These are phyloP conservation scores for Archilochus colubris DNA, from an alignment of 2,113 vertebrate genomes.

Conservation along the genomic window DNA sequence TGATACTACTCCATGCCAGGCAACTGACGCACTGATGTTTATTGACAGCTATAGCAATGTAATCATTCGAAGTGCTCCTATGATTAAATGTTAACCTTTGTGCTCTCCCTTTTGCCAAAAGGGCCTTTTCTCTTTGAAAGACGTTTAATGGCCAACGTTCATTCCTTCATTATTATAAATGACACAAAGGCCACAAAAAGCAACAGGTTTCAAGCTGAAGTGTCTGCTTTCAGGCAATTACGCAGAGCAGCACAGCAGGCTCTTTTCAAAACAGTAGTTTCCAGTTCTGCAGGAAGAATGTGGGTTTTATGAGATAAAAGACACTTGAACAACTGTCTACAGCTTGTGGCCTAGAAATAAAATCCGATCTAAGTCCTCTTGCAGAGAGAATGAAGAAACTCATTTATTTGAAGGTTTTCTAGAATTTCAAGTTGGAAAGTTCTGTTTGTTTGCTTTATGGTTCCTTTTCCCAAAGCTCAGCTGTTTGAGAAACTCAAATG, in stretches of 20 bases:
- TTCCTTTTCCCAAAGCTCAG: constrained; percentile 10
- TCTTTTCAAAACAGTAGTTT: constrained; percentile 72
- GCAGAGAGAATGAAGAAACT: constrained; percentile 69
- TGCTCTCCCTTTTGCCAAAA: constrained; percentile 21
- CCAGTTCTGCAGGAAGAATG: constrained; percentile 71
- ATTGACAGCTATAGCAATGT: constrained; percentile 38
- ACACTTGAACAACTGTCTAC: constrained; percentile 65
- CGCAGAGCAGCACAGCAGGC: constrained; percentile 67
- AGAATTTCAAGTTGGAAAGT: constrained; percentile 71
- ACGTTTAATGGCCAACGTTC: constrained; percentile 36
- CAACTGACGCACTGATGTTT: constrained; percentile 30
- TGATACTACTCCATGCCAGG: constrained; percentile 27
- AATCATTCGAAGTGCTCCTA: background rate
- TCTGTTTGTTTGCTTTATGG: constrained; percentile 54
- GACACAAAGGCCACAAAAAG: constrained; percentile 74
- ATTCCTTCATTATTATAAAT: constrained; percentile 71
- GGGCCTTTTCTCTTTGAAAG: constrained; percentile 9
- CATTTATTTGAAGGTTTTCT: constrained; percentile 71
- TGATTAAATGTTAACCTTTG: constrained; percentile 7
- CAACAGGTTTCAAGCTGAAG: constrained; percentile 70
- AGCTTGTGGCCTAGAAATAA: constrained; percentile 75
- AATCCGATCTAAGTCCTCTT: constrained; percentile 64
- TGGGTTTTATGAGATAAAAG: constrained; percentile 74
- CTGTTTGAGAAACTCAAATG: background rate
- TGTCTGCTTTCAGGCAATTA: constrained; percentile 84